Base-by-base conservation (phyloP, 30 jellyfish, hydroid and myxozoan species). In the Aurelia sp. region DNA sequence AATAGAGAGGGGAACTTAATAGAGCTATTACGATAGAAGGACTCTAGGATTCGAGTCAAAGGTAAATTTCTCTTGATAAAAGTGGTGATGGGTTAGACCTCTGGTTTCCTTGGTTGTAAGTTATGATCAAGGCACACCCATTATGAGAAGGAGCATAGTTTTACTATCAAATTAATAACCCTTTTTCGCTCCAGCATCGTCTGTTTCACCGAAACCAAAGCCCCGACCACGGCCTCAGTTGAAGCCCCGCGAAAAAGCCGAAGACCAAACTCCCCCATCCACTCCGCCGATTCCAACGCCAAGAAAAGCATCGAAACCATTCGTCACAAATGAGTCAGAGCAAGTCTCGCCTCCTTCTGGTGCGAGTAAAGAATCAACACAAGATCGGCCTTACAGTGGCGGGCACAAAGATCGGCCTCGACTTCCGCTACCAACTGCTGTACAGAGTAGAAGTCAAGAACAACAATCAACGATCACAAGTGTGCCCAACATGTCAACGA, bases 231-330 rank as follows among this genome's bases (percentile, higher is more conserved):
- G 92, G 20, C 89, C 96, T 10, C 86, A 85, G 40, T 81, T 71
- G 13, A 75, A 66, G 53, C 85, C 84, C 23, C 87, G 89, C 40
- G 96, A 86, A 5, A 69, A 69, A 9, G 40, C 84, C 35, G 91
- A 81, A 16, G 88, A 84, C 30, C 62, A 0, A 17, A 52, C 89
- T 19, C 85, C 89, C 35, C 86, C 89, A 23, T 31, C 89, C 27
- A 59, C 96, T 33, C 86, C 96, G 2, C 98, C 98, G 30, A 81
- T 76, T 3, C 97, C 98, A 30, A 73, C 86, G 17, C 97, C 97
- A 27, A 62, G 92, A 50, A 62, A 78, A 10, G 66, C 71, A 3
- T 71, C 87, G 13, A 71, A 62, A 22, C 76, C 63, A 40, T 44
- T 55, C n/a, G 61, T 44, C 68, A 6, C 52, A 58, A 65, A 68